phyloP scores from a whole-genome alignment of 2,888 invertebrate genomes.

The Erebia aethiops region DNA sequence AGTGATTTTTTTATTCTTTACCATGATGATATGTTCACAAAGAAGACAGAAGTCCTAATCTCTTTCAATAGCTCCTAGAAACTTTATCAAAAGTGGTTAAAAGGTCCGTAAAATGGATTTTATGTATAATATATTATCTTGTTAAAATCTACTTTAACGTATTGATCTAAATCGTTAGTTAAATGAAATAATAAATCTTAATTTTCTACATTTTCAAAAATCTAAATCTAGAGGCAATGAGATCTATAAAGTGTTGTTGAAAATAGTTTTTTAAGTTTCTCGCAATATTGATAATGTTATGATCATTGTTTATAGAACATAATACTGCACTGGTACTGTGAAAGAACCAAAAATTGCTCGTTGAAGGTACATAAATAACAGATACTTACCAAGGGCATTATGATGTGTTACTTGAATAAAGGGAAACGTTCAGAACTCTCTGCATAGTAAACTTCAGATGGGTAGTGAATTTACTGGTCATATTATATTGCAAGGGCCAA shows the following conservation, averaged over 20 bases:
- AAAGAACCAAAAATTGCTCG: no score
- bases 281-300: neutral
- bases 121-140: constrained; percentile 18
- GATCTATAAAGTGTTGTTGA: constrained; percentile 48
- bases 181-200: constrained; percentile 24
- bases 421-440: no score
- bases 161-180: constrained; percentile 13
- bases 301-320: neutral
- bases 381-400: no score
- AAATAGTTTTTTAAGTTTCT: neutral
- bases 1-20: no score
- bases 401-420: no score
- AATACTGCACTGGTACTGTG: no score
- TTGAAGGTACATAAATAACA: no score
- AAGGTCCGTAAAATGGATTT: constrained; percentile 4
- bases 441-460: no score
- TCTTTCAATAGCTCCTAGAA: neutral
- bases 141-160: constrained; percentile 12
- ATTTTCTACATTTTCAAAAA: constrained; percentile 25
- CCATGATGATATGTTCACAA: no score
- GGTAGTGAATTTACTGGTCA: no score
- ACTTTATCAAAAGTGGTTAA: constrained; percentile 8
- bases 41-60: neutral
- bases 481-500: neutral
- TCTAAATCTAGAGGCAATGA: constrained; percentile 54